Conservation (phyloP, 2,888 invertebrate species). For the Hemistola chrysoprasaria region DNA sequence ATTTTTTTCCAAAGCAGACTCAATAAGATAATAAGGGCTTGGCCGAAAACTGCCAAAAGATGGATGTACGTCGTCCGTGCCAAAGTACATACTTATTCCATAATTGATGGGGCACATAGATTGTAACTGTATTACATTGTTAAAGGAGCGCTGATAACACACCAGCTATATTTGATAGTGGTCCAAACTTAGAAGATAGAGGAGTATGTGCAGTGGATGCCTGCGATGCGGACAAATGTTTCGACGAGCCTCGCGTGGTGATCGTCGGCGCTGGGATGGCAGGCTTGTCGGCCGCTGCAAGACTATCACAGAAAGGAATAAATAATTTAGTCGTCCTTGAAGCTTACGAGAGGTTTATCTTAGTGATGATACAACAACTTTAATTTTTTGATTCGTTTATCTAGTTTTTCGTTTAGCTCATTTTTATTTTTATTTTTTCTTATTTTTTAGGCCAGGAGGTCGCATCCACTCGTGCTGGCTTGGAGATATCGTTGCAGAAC, state of each 20-base stretch:
- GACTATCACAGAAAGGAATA: slow-evolving; percentile 86
- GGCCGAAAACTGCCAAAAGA: slow-evolving; percentile 42
- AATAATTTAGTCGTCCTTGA: slow-evolving; percentile 87
- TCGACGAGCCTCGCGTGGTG: slow-evolving; percentile 84
- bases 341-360: slow-evolving; percentile 89
- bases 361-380: too few species aligned
- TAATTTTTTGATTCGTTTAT: too few species aligned
- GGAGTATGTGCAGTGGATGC: slow-evolving; percentile 58
- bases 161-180: slow-evolving; percentile 46
- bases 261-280: slow-evolving; percentile 92
- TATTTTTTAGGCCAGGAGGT: slow-evolving; percentile 85
- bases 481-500: slow-evolving; percentile 88
- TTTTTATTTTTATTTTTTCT: too few species aligned
- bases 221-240: slow-evolving; percentile 53
- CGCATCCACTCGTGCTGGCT: slow-evolving; percentile 89
- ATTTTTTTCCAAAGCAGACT: slow-evolving; percentile 38
- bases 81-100: slow-evolving; percentile 23
- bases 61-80: slow-evolving; percentile 41
- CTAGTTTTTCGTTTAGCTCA: too few species aligned
- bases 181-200: slow-evolving; percentile 56
- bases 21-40: slow-evolving; percentile 33
- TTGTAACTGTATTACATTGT: slow-evolving; percentile 21
- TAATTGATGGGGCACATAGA: slow-evolving; percentile 26
- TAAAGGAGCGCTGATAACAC: slow-evolving; percentile 46
- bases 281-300: slow-evolving; percentile 89